These are phyloP conservation scores for Pachypanchax playfairii DNA, from an alignment of 2,113 vertebrate species.

Conservation along the genomic window DNA sequence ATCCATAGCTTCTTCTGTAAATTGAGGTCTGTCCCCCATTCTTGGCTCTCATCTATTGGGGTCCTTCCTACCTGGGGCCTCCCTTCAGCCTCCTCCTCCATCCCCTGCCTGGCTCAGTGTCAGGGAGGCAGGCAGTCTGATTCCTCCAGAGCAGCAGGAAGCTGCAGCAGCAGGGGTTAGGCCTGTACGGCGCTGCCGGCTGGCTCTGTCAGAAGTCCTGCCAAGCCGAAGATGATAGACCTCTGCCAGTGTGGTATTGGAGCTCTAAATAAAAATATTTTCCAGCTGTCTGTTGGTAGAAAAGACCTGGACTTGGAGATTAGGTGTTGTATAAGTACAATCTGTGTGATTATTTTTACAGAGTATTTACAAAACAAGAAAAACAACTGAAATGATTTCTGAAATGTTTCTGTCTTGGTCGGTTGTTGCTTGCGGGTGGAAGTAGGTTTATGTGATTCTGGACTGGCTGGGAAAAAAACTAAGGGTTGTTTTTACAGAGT, in stretches of 20 bases:
- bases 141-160: slow-evolving; percentile 75
- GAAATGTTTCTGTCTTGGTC: background rate
- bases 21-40: slow-evolving; percentile 24
- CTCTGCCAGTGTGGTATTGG: slow-evolving; percentile 77
- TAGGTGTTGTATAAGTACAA: slow-evolving; percentile 50
- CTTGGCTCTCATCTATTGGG: slow-evolving; percentile 44
- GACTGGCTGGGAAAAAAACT: slow-evolving; percentile 39
- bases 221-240: slow-evolving; percentile 78
- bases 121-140: slow-evolving; percentile 73
- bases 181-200: slow-evolving; percentile 69
- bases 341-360: slow-evolving; percentile 20
- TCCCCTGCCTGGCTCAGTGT: slow-evolving; percentile 64
- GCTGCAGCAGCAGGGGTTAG: slow-evolving; percentile 70
- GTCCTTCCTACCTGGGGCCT: slow-evolving; percentile 52
- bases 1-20: background rate
- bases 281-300: slow-evolving; percentile 79
- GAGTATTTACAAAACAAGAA: slow-evolving; percentile 44
- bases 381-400: slow-evolving; percentile 13
- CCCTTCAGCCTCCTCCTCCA: slow-evolving; percentile 53
- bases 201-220: slow-evolving; percentile 78
- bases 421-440: slow-evolving; percentile 23
- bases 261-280: slow-evolving; percentile 79
- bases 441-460: slow-evolving; percentile 20
- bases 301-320: slow-evolving; percentile 13
- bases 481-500: slow-evolving; percentile 34